Base-by-base conservation (phyloP, 2,113 vertebrate genomes). In the Picathartes gymnocephalus region DNA sequence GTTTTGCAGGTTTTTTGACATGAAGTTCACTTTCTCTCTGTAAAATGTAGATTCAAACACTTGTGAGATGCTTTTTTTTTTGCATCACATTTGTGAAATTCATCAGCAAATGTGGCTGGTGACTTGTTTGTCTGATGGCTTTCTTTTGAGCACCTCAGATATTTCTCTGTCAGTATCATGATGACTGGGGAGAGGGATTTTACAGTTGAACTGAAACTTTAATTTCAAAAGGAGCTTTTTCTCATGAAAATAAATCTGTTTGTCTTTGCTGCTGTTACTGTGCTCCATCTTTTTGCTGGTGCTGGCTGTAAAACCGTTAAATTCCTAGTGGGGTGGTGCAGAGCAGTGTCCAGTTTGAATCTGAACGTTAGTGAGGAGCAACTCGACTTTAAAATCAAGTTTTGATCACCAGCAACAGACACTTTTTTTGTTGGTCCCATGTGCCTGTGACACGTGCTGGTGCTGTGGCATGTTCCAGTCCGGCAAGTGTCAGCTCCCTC, bases 91-190 rank as follows among this genome's bases (percentile, higher is more conserved):
- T 87, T 2, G 3, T 31, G 76, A 88, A 86, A 69, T 82, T 88
- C 51, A 85, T 50, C 50, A 91, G 42, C 28, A 73, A 86, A 40
- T 0, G 5, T 77, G 42, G 44, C 65, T 91, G 69, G 35, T 90
- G 85, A 17, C 85, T 68, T 92, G 72, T 64, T 95, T 92, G 45
- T 73, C 74, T 87, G 11, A 22, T 74, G 48, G 74, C 54, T 94
- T 72, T 89, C 72, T 54, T 62, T 61, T 72, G 48, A 86, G 77
- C 40, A 74, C 58, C 86, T 83, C 82, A 70, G 64, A n/a, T 80
- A 71, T 28, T 85, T 79, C n/a, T 74, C 66, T 51, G 40, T 58
- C 28, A 50, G 10, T 27, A 20, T 70, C 24, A 19, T 19, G n/a
- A 40, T 76, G 20, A 69, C 39, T 86, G 54, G n/a, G 51, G 37